Evolutionary conservation across 2,888 invertebrate species (phyloP).

Genomic region (Hypolimnas misippus): DNA sequence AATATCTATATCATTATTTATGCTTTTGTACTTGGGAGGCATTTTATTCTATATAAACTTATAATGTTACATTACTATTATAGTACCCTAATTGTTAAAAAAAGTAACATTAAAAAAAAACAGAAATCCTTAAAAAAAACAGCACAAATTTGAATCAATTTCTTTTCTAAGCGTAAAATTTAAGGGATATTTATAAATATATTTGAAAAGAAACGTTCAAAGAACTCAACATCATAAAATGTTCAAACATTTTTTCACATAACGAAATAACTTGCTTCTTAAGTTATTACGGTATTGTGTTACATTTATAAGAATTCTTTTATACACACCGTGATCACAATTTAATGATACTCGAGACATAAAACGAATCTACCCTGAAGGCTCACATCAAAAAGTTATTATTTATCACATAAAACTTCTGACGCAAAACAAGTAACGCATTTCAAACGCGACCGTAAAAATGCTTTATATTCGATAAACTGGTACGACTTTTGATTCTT

Average conservation of each 20-base stretch:
- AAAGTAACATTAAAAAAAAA: no score
- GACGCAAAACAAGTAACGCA: constrained; percentile 69
- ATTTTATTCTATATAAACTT: no score
- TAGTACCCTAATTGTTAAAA: no score
- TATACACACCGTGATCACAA: constrained; percentile 31
- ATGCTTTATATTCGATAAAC: constrained; percentile 49
- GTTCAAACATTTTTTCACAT: not conserved
- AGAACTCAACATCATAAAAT: not conserved
- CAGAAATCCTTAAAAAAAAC: no score
- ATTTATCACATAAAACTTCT: constrained; percentile 69
- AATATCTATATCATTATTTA: no score
- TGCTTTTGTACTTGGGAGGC: no score
- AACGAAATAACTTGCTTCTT: not conserved
- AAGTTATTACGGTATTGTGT: constrained; percentile 4
- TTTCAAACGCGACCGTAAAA: constrained; percentile 57
- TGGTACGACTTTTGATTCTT: constrained; percentile 40
- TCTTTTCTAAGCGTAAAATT: no score
- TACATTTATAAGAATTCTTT: constrained; percentile 14
- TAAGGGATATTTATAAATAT: no score
- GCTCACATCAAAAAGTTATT: constrained; percentile 71
- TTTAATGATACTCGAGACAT: constrained; percentile 51
- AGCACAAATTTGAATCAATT: no score
- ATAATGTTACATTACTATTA: no score
- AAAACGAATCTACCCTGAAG: constrained; percentile 53
- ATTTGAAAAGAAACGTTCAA: not conserved